Percentiles rank a stretch among this genome's conserved stretches.
Conservation (phyloP, 2,797 vertebrate species). For the Darevskia nairensis region DNA sequence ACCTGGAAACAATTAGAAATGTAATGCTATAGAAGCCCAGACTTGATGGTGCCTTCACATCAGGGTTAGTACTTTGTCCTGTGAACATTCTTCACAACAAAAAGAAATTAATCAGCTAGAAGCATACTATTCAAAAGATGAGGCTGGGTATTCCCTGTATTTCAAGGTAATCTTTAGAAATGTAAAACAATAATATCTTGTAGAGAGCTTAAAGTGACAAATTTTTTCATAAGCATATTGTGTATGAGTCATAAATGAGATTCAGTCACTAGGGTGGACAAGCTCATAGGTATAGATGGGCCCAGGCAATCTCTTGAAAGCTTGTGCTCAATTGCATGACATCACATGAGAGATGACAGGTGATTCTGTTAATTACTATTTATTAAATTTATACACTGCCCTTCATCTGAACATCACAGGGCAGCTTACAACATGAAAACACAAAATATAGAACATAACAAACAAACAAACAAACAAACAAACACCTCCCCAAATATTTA, state of each 20-base stretch:
- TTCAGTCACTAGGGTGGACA: background rate
- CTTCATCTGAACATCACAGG: too few species aligned
- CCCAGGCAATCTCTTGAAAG: background rate
- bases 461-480: too few species aligned
- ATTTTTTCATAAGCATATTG: background rate
- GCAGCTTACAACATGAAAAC: too few species aligned
- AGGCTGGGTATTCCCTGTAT: background rate
- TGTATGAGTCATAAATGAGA: background rate
- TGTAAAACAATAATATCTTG: background rate
- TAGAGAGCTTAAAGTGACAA: background rate
- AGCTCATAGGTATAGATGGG: background rate
- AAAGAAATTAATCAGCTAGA: background rate
- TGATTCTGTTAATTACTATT: background rate
- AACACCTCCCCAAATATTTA: background rate
- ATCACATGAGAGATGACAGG: background rate
- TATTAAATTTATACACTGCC: background rate
- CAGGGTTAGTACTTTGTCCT: background rate
- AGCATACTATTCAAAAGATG: background rate
- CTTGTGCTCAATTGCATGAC: background rate
- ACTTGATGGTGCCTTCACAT: background rate
- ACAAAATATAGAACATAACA: too few species aligned
- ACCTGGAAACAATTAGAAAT: background rate
- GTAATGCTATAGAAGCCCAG: background rate
- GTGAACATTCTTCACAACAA: background rate
- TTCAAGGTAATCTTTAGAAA: background rate